A percentile compares a stretch with the other conserved stretches of the same genome.
Conservation (phyloP, 2,888 invertebrate genomes). For the Nomada lathburiana region DNA sequence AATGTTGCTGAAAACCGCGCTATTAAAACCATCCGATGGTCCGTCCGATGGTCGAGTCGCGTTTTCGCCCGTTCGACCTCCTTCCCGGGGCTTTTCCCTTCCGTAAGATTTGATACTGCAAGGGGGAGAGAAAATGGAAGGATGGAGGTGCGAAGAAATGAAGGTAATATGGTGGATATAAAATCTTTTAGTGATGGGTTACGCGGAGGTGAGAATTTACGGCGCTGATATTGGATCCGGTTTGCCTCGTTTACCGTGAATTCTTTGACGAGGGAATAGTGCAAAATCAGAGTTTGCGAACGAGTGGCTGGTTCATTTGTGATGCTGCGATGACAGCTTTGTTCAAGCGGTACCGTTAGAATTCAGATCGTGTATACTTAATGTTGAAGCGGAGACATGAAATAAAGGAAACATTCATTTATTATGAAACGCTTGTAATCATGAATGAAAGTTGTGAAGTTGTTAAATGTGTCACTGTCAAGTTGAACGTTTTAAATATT, state of each 20-base stretch:
- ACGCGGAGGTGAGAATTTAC: neutral
- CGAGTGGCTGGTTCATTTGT: no score
- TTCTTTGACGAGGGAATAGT: no score
- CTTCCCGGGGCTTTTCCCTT: slow-evolving; percentile 1
- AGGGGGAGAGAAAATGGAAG: neutral
- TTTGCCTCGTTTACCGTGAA: no score
- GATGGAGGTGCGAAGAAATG: neutral
- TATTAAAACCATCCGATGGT: slow-evolving; percentile 38
- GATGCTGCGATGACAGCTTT: no score
- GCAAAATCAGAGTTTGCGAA: no score
- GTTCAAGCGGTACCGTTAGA: no score
- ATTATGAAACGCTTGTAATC: no score
- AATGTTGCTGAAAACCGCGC: neutral
- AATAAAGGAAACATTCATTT: no score
- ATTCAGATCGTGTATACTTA: no score
- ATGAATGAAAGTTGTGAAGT: no score
- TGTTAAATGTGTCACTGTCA: neutral
- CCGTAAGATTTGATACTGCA: neutral
- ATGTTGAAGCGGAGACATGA: no score
- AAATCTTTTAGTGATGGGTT: slow-evolving; percentile 2
- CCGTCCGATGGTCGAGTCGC: neutral
- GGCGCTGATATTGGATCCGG: no score
- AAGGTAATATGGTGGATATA: neutral
- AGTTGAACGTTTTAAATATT: neutral
- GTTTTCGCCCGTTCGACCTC: neutral